A percentile compares a stretch with the other conserved stretches of the same genome.
These are phyloP conservation scores for Leptobrachium ailaonicum DNA, from an alignment of 2,113 vertebrate species.

Conservation along the genomic window DNA sequence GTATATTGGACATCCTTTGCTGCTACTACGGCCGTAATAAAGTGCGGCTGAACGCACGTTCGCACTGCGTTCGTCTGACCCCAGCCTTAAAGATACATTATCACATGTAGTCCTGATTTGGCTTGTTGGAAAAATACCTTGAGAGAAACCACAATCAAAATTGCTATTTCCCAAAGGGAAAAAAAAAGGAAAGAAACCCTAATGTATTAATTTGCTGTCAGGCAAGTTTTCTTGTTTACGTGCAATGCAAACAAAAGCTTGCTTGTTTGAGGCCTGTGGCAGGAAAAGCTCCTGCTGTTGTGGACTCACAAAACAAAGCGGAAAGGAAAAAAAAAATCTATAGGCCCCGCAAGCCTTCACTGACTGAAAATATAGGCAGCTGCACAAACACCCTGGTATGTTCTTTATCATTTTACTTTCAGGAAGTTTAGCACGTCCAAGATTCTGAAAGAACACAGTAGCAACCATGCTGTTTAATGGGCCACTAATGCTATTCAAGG, in stretches of 20 bases:
- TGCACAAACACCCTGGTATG: slow-evolving; percentile 26
- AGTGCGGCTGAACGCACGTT: too few species aligned
- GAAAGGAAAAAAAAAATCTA: not conserved
- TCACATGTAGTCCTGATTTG: not conserved
- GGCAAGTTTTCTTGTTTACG: slow-evolving; percentile 36
- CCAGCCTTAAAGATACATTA: slow-evolving; percentile 3
- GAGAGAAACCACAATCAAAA: slow-evolving; percentile 15
- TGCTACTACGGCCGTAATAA: too few species aligned
- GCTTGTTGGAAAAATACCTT: slow-evolving; percentile 14
- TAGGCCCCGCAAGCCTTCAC: slow-evolving; percentile 1
- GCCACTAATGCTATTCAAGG: not conserved
- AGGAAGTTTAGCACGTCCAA: not conserved
- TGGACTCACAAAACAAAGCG: slow-evolving; percentile 22
- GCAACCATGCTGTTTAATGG: not conserved
- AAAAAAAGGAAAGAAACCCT: slow-evolving; percentile 2
- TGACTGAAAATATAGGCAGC: slow-evolving; percentile 28
- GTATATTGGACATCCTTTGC: too few species aligned
- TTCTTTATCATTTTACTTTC: slow-evolving; percentile 12
- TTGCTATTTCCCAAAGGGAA: not conserved
- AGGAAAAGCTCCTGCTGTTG: slow-evolving; percentile 39
- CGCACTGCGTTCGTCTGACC: too few species aligned
- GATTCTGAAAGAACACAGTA: not conserved
- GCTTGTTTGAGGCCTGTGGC: slow-evolving; percentile 25
- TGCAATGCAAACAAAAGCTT: slow-evolving; percentile 35
- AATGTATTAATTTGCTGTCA: slow-evolving; percentile 36